phyloP scores from a whole-genome alignment of 2,113 vertebrate genomes.

The Phalacrocorax pelagicus region DNA sequence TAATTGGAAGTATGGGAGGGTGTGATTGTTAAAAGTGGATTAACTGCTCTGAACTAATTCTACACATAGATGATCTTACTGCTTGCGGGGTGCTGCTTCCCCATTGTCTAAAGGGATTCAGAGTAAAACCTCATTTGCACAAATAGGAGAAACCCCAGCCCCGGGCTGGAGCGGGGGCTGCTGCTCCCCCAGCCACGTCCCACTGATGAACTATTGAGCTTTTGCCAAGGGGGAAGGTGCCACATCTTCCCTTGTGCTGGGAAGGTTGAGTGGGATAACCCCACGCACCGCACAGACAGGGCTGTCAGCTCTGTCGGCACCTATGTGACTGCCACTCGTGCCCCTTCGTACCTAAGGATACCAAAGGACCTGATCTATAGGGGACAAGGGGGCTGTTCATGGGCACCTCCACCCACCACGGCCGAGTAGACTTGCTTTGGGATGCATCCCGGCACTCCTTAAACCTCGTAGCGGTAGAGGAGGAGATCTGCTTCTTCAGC shows the following conservation, averaged over 20 bases:
- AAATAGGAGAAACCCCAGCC: not conserved
- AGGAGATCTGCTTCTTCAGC: not conserved
- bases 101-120: not conserved
- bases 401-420: accelerated
- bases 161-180: accelerated
- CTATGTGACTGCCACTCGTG: accelerated
- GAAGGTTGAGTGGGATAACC: not conserved
- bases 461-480: not conserved
- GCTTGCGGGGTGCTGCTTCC: not conserved
- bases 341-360: not conserved
- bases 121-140: not conserved
- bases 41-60: constrained; percentile 39
- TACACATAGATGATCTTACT: not conserved
- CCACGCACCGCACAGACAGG: not conserved
- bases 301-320: not conserved
- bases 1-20: not conserved
- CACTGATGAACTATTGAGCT: not conserved
- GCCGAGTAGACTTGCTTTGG: accelerated
- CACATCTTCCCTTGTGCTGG: not conserved
- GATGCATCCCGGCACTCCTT: not conserved
- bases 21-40: constrained; percentile 37
- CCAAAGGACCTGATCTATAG: not conserved
- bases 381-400: not conserved
- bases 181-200: not conserved
- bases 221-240: not conserved